A percentile compares a stretch with the other conserved stretches of the same genome.
phyloP scores from a whole-genome alignment of 1,140 invertebrate species.

The Musca domestica region DNA sequence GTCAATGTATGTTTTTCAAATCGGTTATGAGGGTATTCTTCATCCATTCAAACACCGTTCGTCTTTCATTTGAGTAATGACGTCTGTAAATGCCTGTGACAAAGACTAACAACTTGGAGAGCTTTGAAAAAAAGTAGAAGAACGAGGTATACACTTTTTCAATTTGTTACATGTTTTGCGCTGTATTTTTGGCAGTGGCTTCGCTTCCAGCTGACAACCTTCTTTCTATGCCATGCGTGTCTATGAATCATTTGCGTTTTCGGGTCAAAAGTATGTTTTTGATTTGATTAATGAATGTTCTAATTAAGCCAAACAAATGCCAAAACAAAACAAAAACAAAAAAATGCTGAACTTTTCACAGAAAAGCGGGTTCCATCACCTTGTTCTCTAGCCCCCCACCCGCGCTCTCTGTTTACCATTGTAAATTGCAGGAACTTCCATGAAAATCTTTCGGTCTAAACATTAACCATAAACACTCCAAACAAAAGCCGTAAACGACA shows the following conservation, averaged over 20 bases:
- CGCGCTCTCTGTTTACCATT: background rate
- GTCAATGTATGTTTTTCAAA: too few species aligned
- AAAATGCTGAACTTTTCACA: background rate
- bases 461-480: background rate
- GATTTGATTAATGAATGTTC: slow-evolving; percentile 53
- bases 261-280: slow-evolving; percentile 49
- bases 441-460: background rate
- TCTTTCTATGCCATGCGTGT: background rate
- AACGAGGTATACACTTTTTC: too few species aligned
- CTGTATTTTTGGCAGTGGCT: too few species aligned
- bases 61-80: too few species aligned
- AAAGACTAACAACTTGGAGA: too few species aligned
- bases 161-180: too few species aligned
- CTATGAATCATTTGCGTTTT: slow-evolving; percentile 5
- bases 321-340: slow-evolving; percentile 30
- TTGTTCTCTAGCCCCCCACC: background rate
- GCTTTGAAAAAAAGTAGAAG: too few species aligned
- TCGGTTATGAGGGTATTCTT: too few species aligned
- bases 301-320: slow-evolving; percentile 47
- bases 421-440: background rate
- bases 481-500: background rate
- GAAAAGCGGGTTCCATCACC: background rate
- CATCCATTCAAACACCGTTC: too few species aligned
- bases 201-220: background rate
- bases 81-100: too few species aligned